phyloP scores from a whole-genome alignment of 2,888 invertebrate species.

The Volucella bombylans region DNA sequence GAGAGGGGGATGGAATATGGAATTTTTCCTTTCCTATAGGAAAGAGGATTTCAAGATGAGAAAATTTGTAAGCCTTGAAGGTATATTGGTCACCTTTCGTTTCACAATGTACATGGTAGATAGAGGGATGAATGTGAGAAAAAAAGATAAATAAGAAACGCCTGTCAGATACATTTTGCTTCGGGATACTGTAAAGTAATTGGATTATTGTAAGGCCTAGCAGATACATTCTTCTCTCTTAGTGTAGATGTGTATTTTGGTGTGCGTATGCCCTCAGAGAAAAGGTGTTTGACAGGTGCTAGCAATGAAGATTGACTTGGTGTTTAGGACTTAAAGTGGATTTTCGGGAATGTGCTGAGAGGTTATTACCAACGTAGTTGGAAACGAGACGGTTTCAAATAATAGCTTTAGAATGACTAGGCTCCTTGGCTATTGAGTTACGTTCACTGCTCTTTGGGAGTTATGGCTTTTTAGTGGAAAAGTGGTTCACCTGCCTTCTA shows the following conservation, averaged over 20 bases:
- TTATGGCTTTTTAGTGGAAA: too few species aligned
- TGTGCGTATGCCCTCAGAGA: conserved; percentile 1
- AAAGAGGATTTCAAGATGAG: conserved; percentile 46
- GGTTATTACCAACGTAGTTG: background rate
- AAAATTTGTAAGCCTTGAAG: conserved; percentile 36
- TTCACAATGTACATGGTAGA: background rate
- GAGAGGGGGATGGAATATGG: conserved; percentile 5
- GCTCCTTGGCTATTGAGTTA: too few species aligned
- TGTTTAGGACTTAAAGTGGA: conserved; percentile 55
- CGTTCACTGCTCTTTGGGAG: too few species aligned
- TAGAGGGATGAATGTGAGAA: background rate
- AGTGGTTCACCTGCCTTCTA: too few species aligned
- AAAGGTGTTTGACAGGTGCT: conserved; percentile 51
- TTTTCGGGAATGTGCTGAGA: conserved; percentile 29
- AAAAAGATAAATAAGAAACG: conserved; percentile 44
- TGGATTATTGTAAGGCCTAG: conserved; percentile 64
- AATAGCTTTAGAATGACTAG: background rate
- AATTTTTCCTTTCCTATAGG: conserved; percentile 44
- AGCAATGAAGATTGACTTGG: conserved; percentile 66
- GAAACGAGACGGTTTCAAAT: background rate
- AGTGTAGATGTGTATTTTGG: conserved; percentile 20
- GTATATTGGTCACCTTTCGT: conserved; percentile 61
- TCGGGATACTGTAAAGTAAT: conserved; percentile 65
- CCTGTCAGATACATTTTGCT: conserved; percentile 71
- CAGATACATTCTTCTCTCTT: background rate